Base-by-base conservation (phyloP, 2,113 vertebrate genomes). In the Anolis sagrei region DNA sequence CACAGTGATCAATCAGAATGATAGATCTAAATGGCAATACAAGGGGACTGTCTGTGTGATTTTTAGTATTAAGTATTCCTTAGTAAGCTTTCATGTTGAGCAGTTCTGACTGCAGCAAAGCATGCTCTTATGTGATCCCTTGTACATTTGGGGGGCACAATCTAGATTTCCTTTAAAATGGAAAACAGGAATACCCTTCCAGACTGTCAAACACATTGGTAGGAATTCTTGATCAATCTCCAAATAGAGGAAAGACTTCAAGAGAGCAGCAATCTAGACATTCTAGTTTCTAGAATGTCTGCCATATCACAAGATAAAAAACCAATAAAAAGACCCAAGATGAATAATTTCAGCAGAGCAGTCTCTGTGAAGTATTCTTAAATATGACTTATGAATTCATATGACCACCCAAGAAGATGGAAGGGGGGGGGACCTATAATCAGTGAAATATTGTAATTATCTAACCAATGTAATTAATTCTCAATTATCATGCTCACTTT, bases 1-100 rank as follows among this genome's bases (percentile, higher is more conserved):
- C 97, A 97, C 91, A 93, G 97, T 98, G 98, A 99, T 99, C 98
- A 98, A 99, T 99, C 98, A 99, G 97, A 96, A 97, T 99, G 98
- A 99, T 99, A 98, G 98, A 99, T 99, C 97, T 97, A 97, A 98
- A 97, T 97, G 97, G 97, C 98, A 98, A 98, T 97, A 95, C 94
- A 92, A 97, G 95, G 94, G 95, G 98, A 99, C 98, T 96, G 91
- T 94, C 92, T 91, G 92, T 91, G 84, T 7, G 90, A 94, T 95
- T 95, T 92, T 95, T 92, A 92, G 88, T 89, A 66, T 89, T 86
- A 90, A 89, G 89, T 92, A 92, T 95, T 93, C 93, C 96, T 95
- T 95, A 93, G 91, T 93, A 95, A 96, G 95, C 96, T 95, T 92
- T 94, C 94, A 83, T 36, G 89, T 85, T 1, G 5, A 91, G 69